Evolutionary conservation across 2,888 invertebrate species (phyloP), one percentile per base, ranked within the genome.

Genomic region (Cecidostiba fungosa): DNA sequence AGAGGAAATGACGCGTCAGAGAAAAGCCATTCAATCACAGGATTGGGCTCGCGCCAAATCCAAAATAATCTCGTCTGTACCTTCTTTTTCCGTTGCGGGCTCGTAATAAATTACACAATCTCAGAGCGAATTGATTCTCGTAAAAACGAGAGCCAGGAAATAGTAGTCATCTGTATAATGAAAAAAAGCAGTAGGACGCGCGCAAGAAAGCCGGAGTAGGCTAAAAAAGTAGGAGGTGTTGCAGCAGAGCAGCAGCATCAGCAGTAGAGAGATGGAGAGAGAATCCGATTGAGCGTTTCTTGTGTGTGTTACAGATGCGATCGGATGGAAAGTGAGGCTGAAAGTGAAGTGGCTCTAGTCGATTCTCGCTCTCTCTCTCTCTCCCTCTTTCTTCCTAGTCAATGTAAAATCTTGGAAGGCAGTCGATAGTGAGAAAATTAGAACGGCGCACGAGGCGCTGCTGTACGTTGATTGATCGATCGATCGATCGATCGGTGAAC

Each of bases 301-400:
- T 74, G 26, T 12, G 43, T 10, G 43, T 26, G 84, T 79, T 84
- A 84, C 83, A 32, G 43, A 73, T 78, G 73, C 79, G 73, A 73
- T 79, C 74, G 78, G 77, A 62, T 78, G 84, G 84, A 84, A 84
- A 84, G 84, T 79, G 79, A 84, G 73, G 50, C 78, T 79, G 78
- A 84, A 84, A 79, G 84, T 79, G 79, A 84, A 79, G 82, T 50
- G 76, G 36, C 59, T 32, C 14, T 14, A 36, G 72, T n/a, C 32
- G 73, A 36, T 50, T 62, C 72, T 73, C 43, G 43, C 47, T 43
- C 47, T n/a, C 72, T 32, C 8, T 70, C 36, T 14, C 32, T 36
- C 36, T 32, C 59, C 29, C 19, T 76, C 76, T 19, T 36, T 76
- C 59, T 47, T 29, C 36, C 43, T 66, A 66, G 78, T 78, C 78